Base-by-base conservation (phyloP, 30 jellyfish, hydroid and myxozoan genomes). In the Turritopsis dohrnii region DNA sequence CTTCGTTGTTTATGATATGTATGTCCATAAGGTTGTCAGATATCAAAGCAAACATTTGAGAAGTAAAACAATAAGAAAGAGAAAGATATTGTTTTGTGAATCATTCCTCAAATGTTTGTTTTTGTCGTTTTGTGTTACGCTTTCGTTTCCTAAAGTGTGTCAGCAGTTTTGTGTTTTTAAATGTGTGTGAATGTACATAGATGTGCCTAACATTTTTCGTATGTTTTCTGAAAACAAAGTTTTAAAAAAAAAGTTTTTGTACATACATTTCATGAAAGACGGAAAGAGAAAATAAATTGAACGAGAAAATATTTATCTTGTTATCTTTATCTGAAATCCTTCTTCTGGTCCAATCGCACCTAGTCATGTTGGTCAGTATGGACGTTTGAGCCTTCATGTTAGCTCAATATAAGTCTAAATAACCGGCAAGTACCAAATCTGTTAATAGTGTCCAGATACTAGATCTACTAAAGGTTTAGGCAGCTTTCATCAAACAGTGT, bases 211-310 rank as follows among this genome's bases (percentile, higher is more conserved):
- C 77, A 69, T 69, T 69, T 69, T 69, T 69, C 30, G 77, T 69
- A 69, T 69, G 77, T 69, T 69, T 69, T 69, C 28, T n/a, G 30
- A 69, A 69, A 69, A 69, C 77, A 69, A 69, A 19, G 73, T 60
- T 60, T n/a, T 69, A 69, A 69, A 69, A 69, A 69, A 69, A n/a
- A 27, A 9, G 9, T 16, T 69, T 69, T 69, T 69, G 77, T 69
- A 69, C 28, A 69, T 69, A 69, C 30, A n/a, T 69, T 69, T 69
- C 28, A 69, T 23, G 31, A 69, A 69, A 69, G 77, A 69, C 77
- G 21, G 73, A 60, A 60, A 60, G n/a, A n/a, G n/a, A n/a, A n/a
- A n/a, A n/a, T 41, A 41, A 3, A 41, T 3, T 41, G 60, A 41
- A 41, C 5, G 60, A 41, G 60, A 13, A 41, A 41, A 41, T 41